These are phyloP conservation scores for Lepus americanus DNA, from an alignment of 2,113 vertebrate species.

Conservation along the genomic window DNA sequence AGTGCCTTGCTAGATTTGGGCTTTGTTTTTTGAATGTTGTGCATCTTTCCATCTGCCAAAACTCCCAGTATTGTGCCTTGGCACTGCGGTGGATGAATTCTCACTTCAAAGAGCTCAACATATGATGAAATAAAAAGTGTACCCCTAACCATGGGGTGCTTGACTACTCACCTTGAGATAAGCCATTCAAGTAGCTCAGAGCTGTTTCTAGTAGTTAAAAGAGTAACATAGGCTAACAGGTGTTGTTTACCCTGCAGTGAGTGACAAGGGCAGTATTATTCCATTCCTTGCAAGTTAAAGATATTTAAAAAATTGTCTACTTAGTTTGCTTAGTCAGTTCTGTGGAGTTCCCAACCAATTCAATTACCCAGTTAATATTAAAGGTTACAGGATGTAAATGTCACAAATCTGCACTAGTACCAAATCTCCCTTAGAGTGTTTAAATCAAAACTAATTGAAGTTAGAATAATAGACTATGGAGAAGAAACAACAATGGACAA, in stretches of 20 bases:
- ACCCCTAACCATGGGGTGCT: background rate
- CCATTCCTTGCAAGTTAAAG: background rate
- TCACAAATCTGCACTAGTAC: background rate
- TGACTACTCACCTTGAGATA: background rate
- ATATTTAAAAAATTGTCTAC: background rate
- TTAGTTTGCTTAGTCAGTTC: conserved; percentile 23
- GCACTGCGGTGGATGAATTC: background rate
- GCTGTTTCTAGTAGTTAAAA: background rate
- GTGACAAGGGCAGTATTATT: background rate
- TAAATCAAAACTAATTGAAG: conserved; percentile 45
- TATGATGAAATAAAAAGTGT: background rate
- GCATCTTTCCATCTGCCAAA: background rate
- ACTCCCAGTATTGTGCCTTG: background rate
- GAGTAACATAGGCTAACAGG: background rate
- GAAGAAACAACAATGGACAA: conserved; percentile 2
- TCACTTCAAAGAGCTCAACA: background rate
- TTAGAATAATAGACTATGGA: conserved; percentile 10
- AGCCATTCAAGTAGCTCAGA: background rate
- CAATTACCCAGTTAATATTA: background rate
- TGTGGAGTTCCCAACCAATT: background rate
- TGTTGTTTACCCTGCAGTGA: background rate
- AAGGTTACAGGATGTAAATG: background rate
- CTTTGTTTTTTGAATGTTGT: background rate
- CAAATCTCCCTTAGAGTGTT: conserved; percentile 3
- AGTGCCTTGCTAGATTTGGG: background rate